Evolutionary conservation across 2,113 vertebrate species (phyloP).

Genomic region (Aphyosemion australe): DNA sequence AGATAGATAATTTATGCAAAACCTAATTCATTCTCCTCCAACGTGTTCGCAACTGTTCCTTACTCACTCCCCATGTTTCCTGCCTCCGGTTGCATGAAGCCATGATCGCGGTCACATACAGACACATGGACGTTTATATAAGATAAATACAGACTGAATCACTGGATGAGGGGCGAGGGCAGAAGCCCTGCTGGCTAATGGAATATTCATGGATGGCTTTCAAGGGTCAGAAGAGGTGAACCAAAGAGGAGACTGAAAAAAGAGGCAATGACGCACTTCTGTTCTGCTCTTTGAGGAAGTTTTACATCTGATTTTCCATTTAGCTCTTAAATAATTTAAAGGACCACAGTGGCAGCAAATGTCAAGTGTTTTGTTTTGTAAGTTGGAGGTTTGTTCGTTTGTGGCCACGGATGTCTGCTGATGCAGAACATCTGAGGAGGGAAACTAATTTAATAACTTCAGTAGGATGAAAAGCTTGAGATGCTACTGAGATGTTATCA

Average conservation of each 20-base stretch:
- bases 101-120: conserved; percentile 21
- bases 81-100: conserved; percentile 24
- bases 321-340: conserved; percentile 33
- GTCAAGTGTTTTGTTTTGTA: conserved; percentile 19
- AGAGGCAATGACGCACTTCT: conserved; percentile 4
- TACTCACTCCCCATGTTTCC: conserved; percentile 10
- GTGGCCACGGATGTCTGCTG: neutral
- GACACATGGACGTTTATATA: conserved; percentile 61
- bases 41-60: conserved; percentile 11
- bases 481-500: too few species aligned
- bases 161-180: conserved; percentile 43
- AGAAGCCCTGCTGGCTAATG: conserved; percentile 36
- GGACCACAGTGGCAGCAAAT: neutral
- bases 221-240: conserved; percentile 41
- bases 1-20: conserved; percentile 54
- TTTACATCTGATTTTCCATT: conserved; percentile 7
- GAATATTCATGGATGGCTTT: conserved; percentile 73
- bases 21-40: conserved; percentile 39
- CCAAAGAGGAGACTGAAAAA: conserved; percentile 12
- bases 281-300: conserved; percentile 5
- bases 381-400: neutral
- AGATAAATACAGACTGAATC: conserved; percentile 56
- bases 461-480: too few species aligned
- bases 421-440: neutral
- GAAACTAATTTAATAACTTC: too few species aligned